A percentile compares a stretch with the other conserved stretches of the same genome.
These are phyloP conservation scores for Scaptomyza reducta DNA, from an alignment of 2,888 invertebrate species.

Conservation along the genomic window DNA sequence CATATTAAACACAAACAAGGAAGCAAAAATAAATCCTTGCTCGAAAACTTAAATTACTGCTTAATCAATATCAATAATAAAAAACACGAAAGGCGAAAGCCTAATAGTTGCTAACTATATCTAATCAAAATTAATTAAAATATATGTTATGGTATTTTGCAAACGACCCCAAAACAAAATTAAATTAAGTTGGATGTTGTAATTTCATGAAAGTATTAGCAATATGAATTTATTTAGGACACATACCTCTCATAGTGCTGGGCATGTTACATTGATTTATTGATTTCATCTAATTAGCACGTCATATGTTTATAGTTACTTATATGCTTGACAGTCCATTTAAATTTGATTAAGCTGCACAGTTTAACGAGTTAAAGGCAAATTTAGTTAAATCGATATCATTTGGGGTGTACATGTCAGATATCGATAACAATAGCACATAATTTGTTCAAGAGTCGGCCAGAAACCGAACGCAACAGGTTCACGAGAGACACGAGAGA, in stretches of 20 bases:
- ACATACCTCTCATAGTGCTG: slow-evolving; percentile 83
- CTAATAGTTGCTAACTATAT: not conserved
- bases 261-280: slow-evolving; percentile 79
- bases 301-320: slow-evolving; percentile 7
- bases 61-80: no score
- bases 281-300: slow-evolving; percentile 53
- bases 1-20: no score
- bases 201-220: not conserved
- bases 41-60: no score
- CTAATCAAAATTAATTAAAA: slow-evolving; percentile 34
- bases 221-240: not conserved
- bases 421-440: slow-evolving; percentile 36
- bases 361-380: not conserved
- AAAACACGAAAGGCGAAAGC: no score
- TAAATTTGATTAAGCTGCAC: not conserved
- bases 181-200: not conserved
- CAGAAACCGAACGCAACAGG: slow-evolving; percentile 9
- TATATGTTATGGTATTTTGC: slow-evolving; percentile 43
- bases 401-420: slow-evolving; percentile 35
- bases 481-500: slow-evolving; percentile 11
- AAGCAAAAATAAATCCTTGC: no score
- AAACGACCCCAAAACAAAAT: not conserved
- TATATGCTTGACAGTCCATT: not conserved
- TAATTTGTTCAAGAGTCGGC: slow-evolving; percentile 40
- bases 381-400: slow-evolving; percentile 12